These are phyloP conservation scores for Tychaedon coryphoeus DNA, from an alignment of 2,113 vertebrate species.

Conservation along the genomic window DNA sequence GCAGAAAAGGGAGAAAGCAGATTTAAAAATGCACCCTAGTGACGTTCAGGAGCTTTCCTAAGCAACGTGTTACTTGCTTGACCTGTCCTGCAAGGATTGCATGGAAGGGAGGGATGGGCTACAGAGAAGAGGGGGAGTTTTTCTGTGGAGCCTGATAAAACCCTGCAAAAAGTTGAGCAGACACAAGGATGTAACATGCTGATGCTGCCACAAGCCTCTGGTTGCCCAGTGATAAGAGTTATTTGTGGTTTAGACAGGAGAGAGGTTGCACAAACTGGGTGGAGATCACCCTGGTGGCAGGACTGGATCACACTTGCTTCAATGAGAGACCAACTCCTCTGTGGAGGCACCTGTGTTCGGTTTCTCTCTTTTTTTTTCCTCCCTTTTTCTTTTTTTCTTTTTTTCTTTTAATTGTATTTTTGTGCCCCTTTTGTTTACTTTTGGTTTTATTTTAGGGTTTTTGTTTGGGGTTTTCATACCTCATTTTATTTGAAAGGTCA, in stretches of 20 bases:
- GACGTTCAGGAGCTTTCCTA: background rate
- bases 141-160: background rate
- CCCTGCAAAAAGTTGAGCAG: background rate
- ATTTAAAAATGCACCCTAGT: background rate
- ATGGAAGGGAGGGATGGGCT: background rate
- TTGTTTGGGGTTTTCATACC: background rate
- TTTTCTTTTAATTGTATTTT: background rate
- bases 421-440: background rate
- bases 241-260: background rate
- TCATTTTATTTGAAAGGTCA: background rate
- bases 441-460: background rate
- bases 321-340: fast-evolving
- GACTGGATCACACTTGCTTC: fast-evolving
- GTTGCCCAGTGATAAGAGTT: background rate
- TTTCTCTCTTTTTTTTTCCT: background rate
- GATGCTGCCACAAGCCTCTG: background rate
- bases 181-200: fast-evolving
- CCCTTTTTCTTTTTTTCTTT: too few species aligned
- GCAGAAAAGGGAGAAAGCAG: background rate
- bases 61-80: background rate
- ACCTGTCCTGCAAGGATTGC: background rate
- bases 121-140: background rate
- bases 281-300: fast-evolving
- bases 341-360: fast-evolving
- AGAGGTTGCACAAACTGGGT: background rate